Conservation (phyloP, 64 coral and sea anemone genomes). For the Catalaphyllia jardinei region DNA sequence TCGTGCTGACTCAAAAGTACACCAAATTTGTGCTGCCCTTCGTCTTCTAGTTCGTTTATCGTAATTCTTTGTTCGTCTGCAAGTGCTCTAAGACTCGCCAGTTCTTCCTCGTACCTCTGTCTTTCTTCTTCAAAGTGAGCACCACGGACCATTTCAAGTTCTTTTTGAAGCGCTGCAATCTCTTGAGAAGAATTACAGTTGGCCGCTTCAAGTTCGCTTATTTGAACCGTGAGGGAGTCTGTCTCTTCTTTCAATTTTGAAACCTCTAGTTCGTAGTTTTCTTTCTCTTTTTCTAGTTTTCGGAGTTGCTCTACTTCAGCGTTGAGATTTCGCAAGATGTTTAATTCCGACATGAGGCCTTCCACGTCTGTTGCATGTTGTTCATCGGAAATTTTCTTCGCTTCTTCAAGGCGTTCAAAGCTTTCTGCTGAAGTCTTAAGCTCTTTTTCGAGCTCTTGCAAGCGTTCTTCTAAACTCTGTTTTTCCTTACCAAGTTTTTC, state of each 20-base stretch:
- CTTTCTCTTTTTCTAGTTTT: constrained; percentile 52
- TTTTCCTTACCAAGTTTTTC: constrained; percentile 34
- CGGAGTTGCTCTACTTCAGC: constrained; percentile 40
- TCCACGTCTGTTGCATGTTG: constrained; percentile 47
- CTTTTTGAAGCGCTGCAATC: constrained; percentile 34
- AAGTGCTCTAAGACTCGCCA: constrained; percentile 49
- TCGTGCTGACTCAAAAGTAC: constrained; percentile 92
- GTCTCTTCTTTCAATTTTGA: constrained; percentile 53
- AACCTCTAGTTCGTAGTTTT: constrained; percentile 55
- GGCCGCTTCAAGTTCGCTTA: constrained; percentile 35
- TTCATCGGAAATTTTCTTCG: constrained; percentile 50
- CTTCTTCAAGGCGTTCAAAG: constrained; percentile 35
- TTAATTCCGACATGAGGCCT: constrained; percentile 38
- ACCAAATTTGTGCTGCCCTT: constrained; percentile 83
- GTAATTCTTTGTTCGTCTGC: constrained; percentile 57
- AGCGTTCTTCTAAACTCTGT: constrained; percentile 33
- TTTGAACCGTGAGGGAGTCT: constrained; percentile 3
- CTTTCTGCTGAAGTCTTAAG: constrained; percentile 45
- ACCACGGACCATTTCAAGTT: constrained; percentile 39
- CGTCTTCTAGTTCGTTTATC: constrained; percentile 81
- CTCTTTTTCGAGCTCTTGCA: constrained; percentile 38
- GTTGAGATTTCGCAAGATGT: constrained; percentile 39
- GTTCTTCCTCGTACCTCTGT: constrained; percentile 54
- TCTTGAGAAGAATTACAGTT: constrained; percentile 38
- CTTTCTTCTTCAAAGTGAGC: constrained; percentile 32